A percentile compares a stretch with the other conserved stretches of the same genome.
These are phyloP conservation scores for Tauraco erythrolophus DNA, from an alignment of 2,113 vertebrate species.

Conservation along the genomic window DNA sequence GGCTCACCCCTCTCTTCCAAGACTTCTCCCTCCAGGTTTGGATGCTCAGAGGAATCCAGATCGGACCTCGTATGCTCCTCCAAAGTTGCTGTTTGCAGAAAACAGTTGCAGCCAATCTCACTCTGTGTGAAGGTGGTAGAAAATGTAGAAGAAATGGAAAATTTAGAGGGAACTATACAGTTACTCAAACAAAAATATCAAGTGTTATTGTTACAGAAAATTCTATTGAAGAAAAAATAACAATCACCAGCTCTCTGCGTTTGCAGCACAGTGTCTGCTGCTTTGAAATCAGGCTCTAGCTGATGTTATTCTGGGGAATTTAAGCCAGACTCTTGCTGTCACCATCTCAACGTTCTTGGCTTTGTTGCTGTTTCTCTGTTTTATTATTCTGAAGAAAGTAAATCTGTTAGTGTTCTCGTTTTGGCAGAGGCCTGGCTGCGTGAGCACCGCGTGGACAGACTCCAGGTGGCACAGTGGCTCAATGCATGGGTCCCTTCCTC, in stretches of 20 bases:
- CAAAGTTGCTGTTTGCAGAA: background rate
- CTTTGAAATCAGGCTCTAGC: background rate
- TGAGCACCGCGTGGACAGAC: background rate
- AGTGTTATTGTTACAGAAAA: background rate
- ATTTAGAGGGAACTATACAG: background rate
- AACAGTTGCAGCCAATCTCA: background rate
- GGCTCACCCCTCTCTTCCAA: background rate
- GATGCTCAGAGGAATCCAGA: background rate
- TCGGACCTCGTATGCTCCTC: background rate
- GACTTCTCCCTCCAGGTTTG: background rate
- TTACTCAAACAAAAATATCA: background rate
- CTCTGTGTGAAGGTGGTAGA: background rate
- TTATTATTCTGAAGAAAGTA: slow-evolving; percentile 34
- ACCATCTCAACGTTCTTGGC: slow-evolving; percentile 33
- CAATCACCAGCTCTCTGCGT: background rate
- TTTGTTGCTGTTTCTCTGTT: slow-evolving; percentile 23
- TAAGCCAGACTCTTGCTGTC: slow-evolving; percentile 27
- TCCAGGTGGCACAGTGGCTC: background rate
- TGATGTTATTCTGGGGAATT: slow-evolving; percentile 15
- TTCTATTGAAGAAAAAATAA: background rate
- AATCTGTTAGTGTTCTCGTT: background rate
- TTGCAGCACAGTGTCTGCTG: background rate
- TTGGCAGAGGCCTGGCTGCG: background rate
- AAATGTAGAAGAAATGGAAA: background rate
- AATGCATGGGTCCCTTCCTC: fast-evolving